These are phyloP conservation scores for Rhagoletis zephyria DNA, from an alignment of 1,140 invertebrate genomes.

Conservation along the genomic window DNA sequence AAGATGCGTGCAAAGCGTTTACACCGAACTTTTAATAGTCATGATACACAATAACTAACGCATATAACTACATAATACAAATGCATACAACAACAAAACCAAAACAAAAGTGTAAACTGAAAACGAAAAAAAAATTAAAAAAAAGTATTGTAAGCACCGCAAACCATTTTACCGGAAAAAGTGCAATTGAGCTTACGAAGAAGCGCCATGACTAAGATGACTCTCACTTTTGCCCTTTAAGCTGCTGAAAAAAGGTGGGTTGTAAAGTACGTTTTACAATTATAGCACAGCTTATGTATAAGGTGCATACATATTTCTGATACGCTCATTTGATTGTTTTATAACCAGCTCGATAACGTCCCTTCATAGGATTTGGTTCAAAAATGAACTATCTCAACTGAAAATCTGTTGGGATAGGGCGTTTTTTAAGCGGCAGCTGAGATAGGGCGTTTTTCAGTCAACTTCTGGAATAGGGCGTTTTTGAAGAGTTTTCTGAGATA, in stretches of 20 bases:
- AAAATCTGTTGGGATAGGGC: too few species aligned
- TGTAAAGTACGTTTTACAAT: background rate
- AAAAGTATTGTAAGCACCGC: background rate
- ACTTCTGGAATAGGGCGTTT: too few species aligned
- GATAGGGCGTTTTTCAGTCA: too few species aligned
- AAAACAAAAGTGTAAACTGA: background rate
- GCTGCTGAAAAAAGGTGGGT: background rate
- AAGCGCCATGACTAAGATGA: background rate
- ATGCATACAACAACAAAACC: background rate
- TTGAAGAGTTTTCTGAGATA: too few species aligned
- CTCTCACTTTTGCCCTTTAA: conserved; percentile 17
- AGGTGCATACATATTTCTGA: background rate
- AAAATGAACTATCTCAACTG: too few species aligned
- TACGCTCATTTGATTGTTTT: too few species aligned
- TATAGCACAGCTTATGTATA: background rate
- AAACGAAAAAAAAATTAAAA: background rate
- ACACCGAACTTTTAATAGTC: background rate
- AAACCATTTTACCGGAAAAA: background rate
- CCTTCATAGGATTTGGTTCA: too few species aligned
- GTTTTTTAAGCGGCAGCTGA: too few species aligned
- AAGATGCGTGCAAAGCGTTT: conserved; percentile 29
- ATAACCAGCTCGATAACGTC: too few species aligned
- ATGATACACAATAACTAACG: too few species aligned
- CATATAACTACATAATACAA: too few species aligned
- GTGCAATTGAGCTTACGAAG: background rate